Conservation (phyloP, 2,797 vertebrate genomes). For the Peromyscus nudipes region DNA sequence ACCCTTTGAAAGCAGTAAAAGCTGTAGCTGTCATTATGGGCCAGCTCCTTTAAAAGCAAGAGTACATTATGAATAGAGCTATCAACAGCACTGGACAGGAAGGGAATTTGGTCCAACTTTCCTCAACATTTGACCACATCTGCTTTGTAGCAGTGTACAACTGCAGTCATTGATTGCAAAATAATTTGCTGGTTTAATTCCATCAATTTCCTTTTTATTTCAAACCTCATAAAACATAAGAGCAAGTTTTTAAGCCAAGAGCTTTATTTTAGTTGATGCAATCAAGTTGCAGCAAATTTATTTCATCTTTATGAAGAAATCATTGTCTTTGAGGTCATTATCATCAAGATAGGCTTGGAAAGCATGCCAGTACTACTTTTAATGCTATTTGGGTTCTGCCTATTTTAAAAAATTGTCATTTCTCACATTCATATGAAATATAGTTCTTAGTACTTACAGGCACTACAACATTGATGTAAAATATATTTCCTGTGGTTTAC, state of each 20-base stretch:
- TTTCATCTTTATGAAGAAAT: conserved; percentile 78
- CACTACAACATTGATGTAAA: conserved; percentile 28
- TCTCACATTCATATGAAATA: conserved; percentile 35
- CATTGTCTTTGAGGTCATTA: conserved; percentile 71
- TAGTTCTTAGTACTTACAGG: neutral
- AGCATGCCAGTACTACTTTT: conserved; percentile 66
- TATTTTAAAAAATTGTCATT: conserved; percentile 55
- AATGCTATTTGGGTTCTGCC: conserved; percentile 41
- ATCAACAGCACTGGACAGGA: conserved; percentile 15
- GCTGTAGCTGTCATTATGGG: conserved; percentile 4
- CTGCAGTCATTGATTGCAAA: conserved; percentile 68
- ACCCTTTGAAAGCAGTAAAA: conserved; percentile 58
- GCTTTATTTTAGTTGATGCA: conserved; percentile 77
- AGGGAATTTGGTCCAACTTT: conserved; percentile 51
- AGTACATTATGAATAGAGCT: conserved; percentile 24
- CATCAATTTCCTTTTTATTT: conserved; percentile 76
- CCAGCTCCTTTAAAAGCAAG: conserved; percentile 53
- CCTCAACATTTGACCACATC: conserved; percentile 53
- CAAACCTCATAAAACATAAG: conserved; percentile 74
- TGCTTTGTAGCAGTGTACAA: conserved; percentile 45
- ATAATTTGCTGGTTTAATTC: conserved; percentile 74
- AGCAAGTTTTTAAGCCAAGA: conserved; percentile 65
- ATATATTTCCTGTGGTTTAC: neutral
- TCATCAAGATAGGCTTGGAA: conserved; percentile 49
- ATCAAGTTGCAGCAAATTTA: conserved; percentile 77